phyloP scores from a whole-genome alignment of 2,888 invertebrate species.

The Noctuana brunneofusca region DNA sequence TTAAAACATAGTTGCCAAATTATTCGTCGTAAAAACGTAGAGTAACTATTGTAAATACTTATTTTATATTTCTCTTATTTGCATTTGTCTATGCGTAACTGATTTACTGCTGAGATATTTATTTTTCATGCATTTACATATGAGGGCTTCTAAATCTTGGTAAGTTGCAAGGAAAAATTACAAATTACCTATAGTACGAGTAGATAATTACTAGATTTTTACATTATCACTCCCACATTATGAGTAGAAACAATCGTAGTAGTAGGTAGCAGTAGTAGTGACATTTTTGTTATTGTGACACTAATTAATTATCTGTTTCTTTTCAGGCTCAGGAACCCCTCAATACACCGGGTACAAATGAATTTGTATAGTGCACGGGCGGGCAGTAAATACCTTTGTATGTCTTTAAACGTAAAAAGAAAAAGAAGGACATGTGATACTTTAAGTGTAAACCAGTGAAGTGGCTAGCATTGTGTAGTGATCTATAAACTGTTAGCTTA shows the following conservation, averaged over 20 bases:
- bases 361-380: slow-evolving; percentile 86
- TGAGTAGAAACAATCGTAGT: slow-evolving; percentile 6
- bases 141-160: slow-evolving; percentile 69
- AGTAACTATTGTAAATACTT: slow-evolving; percentile 72
- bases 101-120: slow-evolving; percentile 64
- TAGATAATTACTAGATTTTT: no score
- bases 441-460: slow-evolving; percentile 76
- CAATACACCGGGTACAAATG: slow-evolving; percentile 90
- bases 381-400: slow-evolving; percentile 76
- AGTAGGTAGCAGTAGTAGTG: background rate
- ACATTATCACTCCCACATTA: slow-evolving; percentile 19
- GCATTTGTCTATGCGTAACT: slow-evolving; percentile 51
- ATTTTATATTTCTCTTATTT: slow-evolving; percentile 57
- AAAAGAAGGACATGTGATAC: slow-evolving; percentile 80
- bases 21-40: slow-evolving; percentile 62
- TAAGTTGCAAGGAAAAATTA: slow-evolving; percentile 55
- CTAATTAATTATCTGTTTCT: slow-evolving; percentile 48
- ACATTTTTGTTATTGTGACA: background rate
- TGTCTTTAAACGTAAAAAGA: slow-evolving; percentile 79
- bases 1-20: slow-evolving; percentile 79
- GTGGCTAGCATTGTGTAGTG: slow-evolving; percentile 67
- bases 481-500: slow-evolving; percentile 62
- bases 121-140: slow-evolving; percentile 78
- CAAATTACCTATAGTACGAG: slow-evolving; percentile 17
- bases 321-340: slow-evolving; percentile 92